These are phyloP conservation scores for Subanguina moxae DNA, from an alignment of 1,140 invertebrate genomes.

Conservation along the genomic window DNA sequence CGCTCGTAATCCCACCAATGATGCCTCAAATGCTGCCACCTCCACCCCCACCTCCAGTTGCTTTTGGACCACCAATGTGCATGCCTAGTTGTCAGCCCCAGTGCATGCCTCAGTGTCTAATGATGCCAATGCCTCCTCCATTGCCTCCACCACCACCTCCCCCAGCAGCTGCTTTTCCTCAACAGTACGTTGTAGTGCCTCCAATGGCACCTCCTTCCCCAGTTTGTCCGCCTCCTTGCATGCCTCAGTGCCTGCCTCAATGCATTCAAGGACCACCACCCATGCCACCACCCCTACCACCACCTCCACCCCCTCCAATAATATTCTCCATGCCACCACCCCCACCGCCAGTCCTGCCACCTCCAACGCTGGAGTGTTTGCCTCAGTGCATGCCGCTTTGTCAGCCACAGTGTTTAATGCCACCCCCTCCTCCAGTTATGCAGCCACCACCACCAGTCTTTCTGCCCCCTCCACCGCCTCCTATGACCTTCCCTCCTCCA, in stretches of 20 bases:
- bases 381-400: conserved; percentile 11
- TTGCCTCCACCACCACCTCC: not conserved
- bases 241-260: conserved; percentile 9
- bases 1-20: not conserved
- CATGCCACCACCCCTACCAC: not conserved
- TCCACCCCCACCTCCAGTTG: not conserved
- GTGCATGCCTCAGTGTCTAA: not conserved
- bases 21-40: not conserved
- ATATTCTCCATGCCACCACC: conserved; percentile 4
- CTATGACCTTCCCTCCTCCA: not conserved
- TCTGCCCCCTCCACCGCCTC: not conserved
- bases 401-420: conserved; percentile 1
- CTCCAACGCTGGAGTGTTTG: not conserved
- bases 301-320: not conserved
- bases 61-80: conserved; percentile 2
- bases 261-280: conserved; percentile 9
- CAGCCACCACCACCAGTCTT: not conserved
- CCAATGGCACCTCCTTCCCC: not conserved
- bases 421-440: not conserved
- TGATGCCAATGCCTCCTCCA: not conserved
- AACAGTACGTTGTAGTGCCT: not conserved
- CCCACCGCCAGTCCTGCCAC: not conserved
- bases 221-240: not conserved
- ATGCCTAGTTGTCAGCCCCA: not conserved
- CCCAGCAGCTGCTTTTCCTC: not conserved